Evolutionary conservation across 2,797 vertebrate genomes (phyloP).

Genomic region (Gadopsis marmoratus): DNA sequence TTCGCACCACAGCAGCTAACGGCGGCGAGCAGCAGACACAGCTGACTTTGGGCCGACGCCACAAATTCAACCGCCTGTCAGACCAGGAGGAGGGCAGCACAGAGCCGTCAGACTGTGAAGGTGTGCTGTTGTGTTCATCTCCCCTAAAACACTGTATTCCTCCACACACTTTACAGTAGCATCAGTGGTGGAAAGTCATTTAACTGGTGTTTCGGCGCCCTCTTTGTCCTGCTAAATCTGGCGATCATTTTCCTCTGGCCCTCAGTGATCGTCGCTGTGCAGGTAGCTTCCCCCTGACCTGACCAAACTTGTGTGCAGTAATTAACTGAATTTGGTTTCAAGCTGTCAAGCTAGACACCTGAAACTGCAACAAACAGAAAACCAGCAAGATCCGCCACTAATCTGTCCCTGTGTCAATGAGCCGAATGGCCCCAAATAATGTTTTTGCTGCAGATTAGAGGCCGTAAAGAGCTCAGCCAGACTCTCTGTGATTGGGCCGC

Average conservation of each 20-base stretch:
- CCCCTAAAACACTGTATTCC: not conserved
- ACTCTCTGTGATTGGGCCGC: slow-evolving; percentile 28
- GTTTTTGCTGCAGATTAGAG: slow-evolving; percentile 44
- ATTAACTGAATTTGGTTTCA: not conserved
- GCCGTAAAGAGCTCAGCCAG: slow-evolving; percentile 41
- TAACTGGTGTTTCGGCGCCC: not conserved
- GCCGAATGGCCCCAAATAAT: slow-evolving; percentile 41
- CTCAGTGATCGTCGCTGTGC: not conserved
- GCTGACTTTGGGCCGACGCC: slow-evolving; percentile 61
- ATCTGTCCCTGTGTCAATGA: slow-evolving; percentile 9
- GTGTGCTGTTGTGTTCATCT: slow-evolving; percentile 49
- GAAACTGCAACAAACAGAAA: slow-evolving; percentile 1
- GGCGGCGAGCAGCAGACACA: slow-evolving; percentile 47
- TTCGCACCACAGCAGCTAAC: slow-evolving; percentile 63
- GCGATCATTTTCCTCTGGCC: too few relatives aligned
- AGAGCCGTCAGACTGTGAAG: slow-evolving; percentile 87
- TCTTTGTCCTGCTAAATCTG: too few relatives aligned
- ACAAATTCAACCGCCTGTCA: slow-evolving; percentile 82
- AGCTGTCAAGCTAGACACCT: not conserved
- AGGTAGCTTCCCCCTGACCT: not conserved
- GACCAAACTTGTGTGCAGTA: not conserved
- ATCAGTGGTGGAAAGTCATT: not conserved
- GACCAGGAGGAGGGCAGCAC: slow-evolving; percentile 83
- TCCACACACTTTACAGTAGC: not conserved
- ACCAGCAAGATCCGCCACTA: slow-evolving; percentile 6